Conservation (phyloP, 1,140 invertebrate genomes). For the Ectropis grisescens region DNA sequence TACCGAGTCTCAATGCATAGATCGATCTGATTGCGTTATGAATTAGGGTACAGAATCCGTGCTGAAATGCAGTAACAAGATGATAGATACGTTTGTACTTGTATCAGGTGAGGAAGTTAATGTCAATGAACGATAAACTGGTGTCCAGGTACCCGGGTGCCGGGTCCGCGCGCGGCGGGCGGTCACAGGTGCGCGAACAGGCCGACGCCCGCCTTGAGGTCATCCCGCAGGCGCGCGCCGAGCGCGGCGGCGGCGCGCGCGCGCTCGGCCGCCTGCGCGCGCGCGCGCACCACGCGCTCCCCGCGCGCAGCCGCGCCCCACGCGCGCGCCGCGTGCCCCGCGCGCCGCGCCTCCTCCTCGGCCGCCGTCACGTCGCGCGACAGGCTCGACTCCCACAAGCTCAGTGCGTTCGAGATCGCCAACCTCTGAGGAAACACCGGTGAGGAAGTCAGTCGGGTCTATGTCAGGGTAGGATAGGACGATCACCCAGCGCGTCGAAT, state of each 20-base stretch:
- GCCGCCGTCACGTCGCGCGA: slow-evolving; percentile 27
- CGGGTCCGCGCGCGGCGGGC: too few species aligned
- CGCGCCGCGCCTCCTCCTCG: slow-evolving; percentile 22
- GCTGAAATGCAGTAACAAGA: too few species aligned
- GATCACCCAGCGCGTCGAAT: neutral
- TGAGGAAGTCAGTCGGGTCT: neutral
- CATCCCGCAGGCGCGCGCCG: neutral
- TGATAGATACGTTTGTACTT: too few species aligned
- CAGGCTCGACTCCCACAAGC: slow-evolving; percentile 30
- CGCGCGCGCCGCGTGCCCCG: slow-evolving; percentile 14
- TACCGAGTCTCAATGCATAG: too few species aligned
- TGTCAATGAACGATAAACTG: too few species aligned
- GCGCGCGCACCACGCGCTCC: slow-evolving; percentile 8
- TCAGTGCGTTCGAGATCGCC: slow-evolving; percentile 39
- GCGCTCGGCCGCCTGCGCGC: slow-evolving; percentile 9
- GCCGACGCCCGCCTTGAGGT: neutral
- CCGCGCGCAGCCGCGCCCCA: slow-evolving; percentile 21
- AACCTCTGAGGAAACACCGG: slow-evolving; percentile 21
- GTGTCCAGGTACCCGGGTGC: too few species aligned
- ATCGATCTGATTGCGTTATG: too few species aligned
- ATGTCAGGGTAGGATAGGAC: neutral
- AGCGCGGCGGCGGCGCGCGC: slow-evolving; percentile 4
- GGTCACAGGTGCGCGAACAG: too few species aligned
- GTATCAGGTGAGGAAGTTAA: too few species aligned
- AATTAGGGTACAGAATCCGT: too few species aligned